Conservation (phyloP, 2,888 invertebrate species). For the Allygus modestus region DNA sequence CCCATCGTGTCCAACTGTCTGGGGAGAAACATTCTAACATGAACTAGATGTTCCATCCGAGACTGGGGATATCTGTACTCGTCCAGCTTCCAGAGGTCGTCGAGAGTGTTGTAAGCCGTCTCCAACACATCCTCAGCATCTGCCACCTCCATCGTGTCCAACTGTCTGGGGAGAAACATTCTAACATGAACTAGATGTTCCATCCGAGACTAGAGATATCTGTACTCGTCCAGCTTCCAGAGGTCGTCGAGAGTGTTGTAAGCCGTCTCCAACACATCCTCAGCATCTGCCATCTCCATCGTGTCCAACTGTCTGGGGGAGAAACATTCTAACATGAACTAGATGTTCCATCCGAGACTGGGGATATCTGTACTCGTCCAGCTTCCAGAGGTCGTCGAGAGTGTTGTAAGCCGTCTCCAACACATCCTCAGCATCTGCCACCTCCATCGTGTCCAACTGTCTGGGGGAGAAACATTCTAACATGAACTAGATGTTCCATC, state of each 20-base stretch:
- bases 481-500: constrained; percentile 91
- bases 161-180: too few species aligned
- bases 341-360: constrained; percentile 92
- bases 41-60: constrained; percentile 91
- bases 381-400: constrained; percentile 96
- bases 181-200: constrained; percentile 90
- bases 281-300: constrained; percentile 76
- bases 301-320: too few species aligned
- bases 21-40: too few species aligned
- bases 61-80: constrained; percentile 87
- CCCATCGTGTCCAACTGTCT: too few species aligned
- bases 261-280: constrained; percentile 89
- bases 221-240: constrained; percentile 89
- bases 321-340: constrained; percentile 89
- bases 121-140: constrained; percentile 89
- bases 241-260: constrained; percentile 94
- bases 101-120: constrained; percentile 88
- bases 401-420: constrained; percentile 90
- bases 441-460: too few species aligned
- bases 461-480: too few species aligned
- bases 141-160: constrained; percentile 70
- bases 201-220: constrained; percentile 92
- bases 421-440: constrained; percentile 83
- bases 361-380: constrained; percentile 85
- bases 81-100: constrained; percentile 95